These are phyloP conservation scores for Theristicus caerulescens DNA, from an alignment of 2,113 vertebrate genomes.

Conservation along the genomic window DNA sequence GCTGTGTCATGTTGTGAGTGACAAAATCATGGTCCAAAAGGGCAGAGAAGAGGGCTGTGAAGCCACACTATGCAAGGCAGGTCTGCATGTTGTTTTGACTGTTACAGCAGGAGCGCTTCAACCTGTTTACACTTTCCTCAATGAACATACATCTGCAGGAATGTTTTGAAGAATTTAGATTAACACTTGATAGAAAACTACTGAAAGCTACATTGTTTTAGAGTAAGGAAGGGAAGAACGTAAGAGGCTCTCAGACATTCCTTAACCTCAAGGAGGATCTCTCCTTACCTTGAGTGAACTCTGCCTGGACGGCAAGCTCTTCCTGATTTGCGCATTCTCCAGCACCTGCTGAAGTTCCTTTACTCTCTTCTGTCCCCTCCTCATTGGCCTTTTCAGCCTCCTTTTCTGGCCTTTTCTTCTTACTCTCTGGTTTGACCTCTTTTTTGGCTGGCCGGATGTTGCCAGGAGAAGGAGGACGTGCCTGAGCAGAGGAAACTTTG, in stretches of 20 bases:
- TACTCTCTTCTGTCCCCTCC: slow-evolving; percentile 35
- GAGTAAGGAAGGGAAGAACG: neutral
- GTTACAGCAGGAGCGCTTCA: neutral
- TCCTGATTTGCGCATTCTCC: slow-evolving; percentile 39
- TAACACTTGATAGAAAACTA: neutral
- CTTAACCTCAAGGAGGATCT: neutral
- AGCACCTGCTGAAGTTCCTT: slow-evolving; percentile 20
- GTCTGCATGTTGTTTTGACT: neutral
- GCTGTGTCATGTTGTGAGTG: neutral
- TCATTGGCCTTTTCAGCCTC: slow-evolving; percentile 32
- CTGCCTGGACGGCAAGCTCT: neutral
- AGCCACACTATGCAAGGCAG: neutral
- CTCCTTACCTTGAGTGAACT: slow-evolving; percentile 60
- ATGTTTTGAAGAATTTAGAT: neutral
- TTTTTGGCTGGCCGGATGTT: slow-evolving; percentile 86
- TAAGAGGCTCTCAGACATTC: neutral
- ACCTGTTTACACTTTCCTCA: neutral
- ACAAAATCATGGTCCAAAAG: neutral
- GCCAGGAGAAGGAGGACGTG: slow-evolving; percentile 79
- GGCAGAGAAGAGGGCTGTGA: neutral
- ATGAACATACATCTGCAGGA: neutral
- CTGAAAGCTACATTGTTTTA: neutral
- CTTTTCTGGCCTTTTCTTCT: slow-evolving; percentile 67
- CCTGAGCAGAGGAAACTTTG: slow-evolving; percentile 69
- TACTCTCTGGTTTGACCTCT: slow-evolving; percentile 70